A percentile compares a stretch with the other conserved stretches of the same genome.
Evolutionary conservation across 1,140 invertebrate species (phyloP).

Genomic region (Nixonia krombeini): DNA sequence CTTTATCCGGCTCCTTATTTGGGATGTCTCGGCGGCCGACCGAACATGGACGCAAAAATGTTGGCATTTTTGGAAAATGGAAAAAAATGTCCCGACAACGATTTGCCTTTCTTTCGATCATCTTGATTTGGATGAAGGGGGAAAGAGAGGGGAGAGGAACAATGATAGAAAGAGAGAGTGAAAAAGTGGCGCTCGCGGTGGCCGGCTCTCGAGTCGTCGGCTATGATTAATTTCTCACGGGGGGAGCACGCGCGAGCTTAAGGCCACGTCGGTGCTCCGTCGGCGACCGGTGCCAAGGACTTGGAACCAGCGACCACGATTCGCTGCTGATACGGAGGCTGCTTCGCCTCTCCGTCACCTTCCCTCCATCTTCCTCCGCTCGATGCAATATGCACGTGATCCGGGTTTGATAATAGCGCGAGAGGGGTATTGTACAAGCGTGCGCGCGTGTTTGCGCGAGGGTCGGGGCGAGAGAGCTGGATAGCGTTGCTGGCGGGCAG

Average conservation of each 20-base stretch:
- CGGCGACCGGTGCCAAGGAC: not conserved
- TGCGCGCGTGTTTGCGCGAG: constrained; percentile 64
- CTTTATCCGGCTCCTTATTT: not conserved
- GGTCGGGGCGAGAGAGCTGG: constrained; percentile 22
- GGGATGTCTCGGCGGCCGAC: not conserved
- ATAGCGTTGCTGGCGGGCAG: constrained; percentile 55
- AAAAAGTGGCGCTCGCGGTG: too few species aligned
- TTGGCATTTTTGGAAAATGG: too few species aligned
- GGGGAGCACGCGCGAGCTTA: not conserved
- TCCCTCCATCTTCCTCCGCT: not conserved
- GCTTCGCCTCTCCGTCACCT: too few species aligned
- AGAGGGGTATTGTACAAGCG: constrained; percentile 60
- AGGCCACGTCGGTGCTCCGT: not conserved
- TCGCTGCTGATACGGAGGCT: too few species aligned
- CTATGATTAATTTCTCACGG: constrained; percentile 5
- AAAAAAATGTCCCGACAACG: not conserved
- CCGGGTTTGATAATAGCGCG: constrained; percentile 60
- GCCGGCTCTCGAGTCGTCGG: too few species aligned
- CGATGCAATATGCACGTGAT: constrained; percentile 67
- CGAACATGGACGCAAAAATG: not conserved
- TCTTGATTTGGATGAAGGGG: not conserved
- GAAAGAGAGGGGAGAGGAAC: too few species aligned
- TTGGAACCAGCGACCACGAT: not conserved
- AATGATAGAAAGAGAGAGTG: too few species aligned
- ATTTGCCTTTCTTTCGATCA: not conserved